Evolutionary conservation across 2,797 vertebrate genomes (phyloP).

Genomic region (Xenopus petersii): DNA sequence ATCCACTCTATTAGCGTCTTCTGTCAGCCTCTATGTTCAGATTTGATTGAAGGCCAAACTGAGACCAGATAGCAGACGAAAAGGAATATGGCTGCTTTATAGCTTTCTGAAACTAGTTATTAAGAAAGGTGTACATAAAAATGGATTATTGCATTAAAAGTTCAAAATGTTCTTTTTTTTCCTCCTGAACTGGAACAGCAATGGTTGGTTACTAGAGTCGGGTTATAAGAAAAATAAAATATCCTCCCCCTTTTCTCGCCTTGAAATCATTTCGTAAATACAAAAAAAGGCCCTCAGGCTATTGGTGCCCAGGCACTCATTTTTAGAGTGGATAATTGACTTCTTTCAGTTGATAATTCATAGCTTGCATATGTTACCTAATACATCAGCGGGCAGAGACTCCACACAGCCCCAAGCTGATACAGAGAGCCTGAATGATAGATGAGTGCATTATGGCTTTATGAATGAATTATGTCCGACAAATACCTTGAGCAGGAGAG

Average conservation of each 20-base stretch:
- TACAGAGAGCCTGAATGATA: constrained; percentile 78
- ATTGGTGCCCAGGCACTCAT: constrained; percentile 80
- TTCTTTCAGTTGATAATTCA: constrained; percentile 97
- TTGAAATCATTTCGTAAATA: constrained; percentile 90
- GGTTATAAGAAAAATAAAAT: constrained; percentile 43
- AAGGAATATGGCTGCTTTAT: constrained; percentile 68
- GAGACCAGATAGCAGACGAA: constrained; percentile 67
- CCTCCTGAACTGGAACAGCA: constrained; percentile 39
- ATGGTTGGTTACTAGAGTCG: constrained; percentile 31
- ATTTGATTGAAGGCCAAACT: constrained; percentile 70
- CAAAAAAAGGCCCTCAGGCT: constrained; percentile 85
- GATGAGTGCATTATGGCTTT: constrained; percentile 89
- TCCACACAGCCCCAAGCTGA: constrained; percentile 71
- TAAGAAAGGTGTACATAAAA: constrained; percentile 62
- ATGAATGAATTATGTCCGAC: constrained; percentile 96
- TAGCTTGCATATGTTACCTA: constrained; percentile 90
- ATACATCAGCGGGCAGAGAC: constrained; percentile 89
- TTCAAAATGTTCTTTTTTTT: constrained; percentile 62
- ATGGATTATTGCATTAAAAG: constrained; percentile 72
- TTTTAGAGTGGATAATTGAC: constrained; percentile 99
- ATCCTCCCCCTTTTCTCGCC: constrained; percentile 62
- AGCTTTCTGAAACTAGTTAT: constrained; percentile 63
- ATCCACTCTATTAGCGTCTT: constrained; percentile 80
- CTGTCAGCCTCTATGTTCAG: constrained; percentile 73
- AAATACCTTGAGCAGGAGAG: constrained; percentile 92